Evolutionary conservation across 2,113 vertebrate species (phyloP).

Genomic region (Motacilla tschutschensis): DNA sequence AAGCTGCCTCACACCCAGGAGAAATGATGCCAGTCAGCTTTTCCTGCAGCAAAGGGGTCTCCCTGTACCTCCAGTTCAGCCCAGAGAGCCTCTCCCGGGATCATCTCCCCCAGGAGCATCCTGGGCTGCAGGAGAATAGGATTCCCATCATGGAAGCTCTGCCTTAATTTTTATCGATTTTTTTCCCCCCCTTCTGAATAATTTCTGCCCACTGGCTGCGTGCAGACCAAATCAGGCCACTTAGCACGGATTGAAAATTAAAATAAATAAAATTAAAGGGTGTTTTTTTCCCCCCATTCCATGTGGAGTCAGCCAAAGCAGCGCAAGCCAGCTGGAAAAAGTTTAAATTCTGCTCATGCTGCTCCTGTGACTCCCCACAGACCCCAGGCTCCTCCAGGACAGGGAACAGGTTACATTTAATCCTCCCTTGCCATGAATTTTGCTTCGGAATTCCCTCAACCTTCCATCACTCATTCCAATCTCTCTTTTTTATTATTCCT

Average conservation of each 20-base stretch:
- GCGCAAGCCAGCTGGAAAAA: background rate
- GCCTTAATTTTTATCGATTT: background rate
- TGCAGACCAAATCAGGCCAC: background rate
- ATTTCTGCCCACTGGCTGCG: background rate
- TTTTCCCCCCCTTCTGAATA: background rate
- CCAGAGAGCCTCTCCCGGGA: background rate
- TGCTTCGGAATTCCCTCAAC: background rate
- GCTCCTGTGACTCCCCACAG: background rate
- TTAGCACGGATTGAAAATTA: background rate
- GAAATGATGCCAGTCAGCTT: fast-evolving
- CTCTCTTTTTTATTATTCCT: no score
- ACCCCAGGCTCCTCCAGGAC: background rate
- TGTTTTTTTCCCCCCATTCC: no score
- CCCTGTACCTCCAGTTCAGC: background rate
- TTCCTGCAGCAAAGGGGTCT: background rate
- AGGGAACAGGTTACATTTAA: background rate
- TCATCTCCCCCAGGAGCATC: background rate
- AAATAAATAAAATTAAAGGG: background rate
- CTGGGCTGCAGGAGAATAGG: background rate
- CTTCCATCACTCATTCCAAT: fast-evolving
- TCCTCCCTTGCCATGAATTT: background rate
- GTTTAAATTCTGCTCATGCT: background rate
- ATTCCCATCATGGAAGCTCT: background rate
- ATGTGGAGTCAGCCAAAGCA: fast-evolving
- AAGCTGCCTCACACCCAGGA: background rate